These are phyloP conservation scores for Balaeniceps rex DNA, from an alignment of 2,113 vertebrate genomes.

Conservation along the genomic window DNA sequence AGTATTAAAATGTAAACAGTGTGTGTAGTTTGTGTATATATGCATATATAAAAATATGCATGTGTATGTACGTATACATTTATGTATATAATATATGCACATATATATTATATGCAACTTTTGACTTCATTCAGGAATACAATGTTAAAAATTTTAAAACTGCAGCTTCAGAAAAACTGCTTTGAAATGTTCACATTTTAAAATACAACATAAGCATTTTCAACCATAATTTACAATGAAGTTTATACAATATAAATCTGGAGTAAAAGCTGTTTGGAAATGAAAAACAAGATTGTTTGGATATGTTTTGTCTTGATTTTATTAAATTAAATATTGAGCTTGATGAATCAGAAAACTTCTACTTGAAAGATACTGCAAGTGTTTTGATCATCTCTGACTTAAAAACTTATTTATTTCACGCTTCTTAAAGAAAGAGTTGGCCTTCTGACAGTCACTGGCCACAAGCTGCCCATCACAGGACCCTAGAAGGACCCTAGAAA, in stretches of 20 bases:
- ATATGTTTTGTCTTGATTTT: background rate
- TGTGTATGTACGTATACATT: background rate
- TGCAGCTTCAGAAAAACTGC: background rate
- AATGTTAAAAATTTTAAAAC: background rate
- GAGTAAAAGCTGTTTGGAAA: background rate
- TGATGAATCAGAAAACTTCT: background rate
- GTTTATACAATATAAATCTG: background rate
- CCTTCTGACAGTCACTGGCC: background rate
- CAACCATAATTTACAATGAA: background rate
- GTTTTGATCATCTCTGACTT: background rate
- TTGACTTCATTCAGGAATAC: background rate
- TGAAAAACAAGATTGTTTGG: background rate
- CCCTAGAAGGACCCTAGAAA: background rate
- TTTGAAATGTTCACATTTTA: background rate
- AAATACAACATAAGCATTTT: background rate
- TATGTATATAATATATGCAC: background rate
- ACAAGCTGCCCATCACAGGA: background rate
- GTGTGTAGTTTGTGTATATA: background rate
- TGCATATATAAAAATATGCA: background rate
- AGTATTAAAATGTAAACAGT: background rate
- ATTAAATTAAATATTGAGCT: background rate
- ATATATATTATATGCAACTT: background rate
- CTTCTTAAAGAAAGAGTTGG: background rate
- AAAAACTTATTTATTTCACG: background rate
- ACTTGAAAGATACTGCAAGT: background rate